Evolutionary conservation across 2,797 vertebrate species (phyloP).

Genomic region (Gouania willdenowi): DNA sequence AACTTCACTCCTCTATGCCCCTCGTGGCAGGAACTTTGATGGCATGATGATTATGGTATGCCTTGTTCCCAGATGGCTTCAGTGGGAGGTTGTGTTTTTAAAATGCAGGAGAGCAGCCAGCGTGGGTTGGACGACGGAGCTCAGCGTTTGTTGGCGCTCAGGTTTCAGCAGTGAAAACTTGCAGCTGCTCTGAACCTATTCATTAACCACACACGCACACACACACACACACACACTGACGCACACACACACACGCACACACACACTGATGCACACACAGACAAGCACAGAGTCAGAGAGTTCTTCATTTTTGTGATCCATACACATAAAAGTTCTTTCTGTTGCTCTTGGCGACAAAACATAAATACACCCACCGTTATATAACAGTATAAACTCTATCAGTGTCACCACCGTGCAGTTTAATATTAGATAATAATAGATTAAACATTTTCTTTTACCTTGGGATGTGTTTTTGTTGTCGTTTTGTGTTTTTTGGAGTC

Average conservation of each 20-base stretch:
- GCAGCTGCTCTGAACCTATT: slow-evolving; percentile 10
- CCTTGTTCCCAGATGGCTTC: slow-evolving; percentile 27
- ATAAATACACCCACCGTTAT: no score
- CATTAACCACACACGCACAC: slow-evolving; percentile 17
- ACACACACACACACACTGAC: slow-evolving; percentile 22
- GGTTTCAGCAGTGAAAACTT: slow-evolving; percentile 5
- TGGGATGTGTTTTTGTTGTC: no score
- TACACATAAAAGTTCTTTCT: no score
- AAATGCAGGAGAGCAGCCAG: neutral
- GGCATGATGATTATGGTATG: slow-evolving; percentile 28
- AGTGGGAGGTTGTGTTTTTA: neutral
- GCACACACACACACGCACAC: neutral
- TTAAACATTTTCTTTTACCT: no score
- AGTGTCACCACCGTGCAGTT: no score
- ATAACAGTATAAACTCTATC: no score
- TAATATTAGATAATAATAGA: no score
- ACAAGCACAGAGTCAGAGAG: no score
- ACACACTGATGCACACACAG: no score
- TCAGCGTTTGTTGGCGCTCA: neutral
- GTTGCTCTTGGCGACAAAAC: no score
- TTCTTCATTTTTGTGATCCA: no score
- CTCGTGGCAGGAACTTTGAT: slow-evolving; percentile 2
- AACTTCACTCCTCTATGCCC: slow-evolving; percentile 31
- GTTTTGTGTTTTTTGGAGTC: no score
- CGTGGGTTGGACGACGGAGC: neutral